phyloP scores from a whole-genome alignment of 2,113 vertebrate species.

The Potamarius usumacintae region DNA sequence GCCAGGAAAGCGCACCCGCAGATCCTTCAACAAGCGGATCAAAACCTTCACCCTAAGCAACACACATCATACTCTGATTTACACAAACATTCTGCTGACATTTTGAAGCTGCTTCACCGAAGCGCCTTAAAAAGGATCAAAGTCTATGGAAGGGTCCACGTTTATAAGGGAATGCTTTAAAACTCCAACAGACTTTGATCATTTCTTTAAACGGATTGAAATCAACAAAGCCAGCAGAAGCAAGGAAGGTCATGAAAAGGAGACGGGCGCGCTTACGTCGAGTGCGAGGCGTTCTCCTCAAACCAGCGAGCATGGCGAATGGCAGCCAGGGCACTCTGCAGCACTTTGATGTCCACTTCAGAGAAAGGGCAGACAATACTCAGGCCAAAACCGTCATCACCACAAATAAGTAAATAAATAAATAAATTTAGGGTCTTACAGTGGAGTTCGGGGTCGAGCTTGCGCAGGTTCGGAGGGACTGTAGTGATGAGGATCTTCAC shows the following conservation, averaged over 20 bases:
- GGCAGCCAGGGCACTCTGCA: conserved; percentile 94
- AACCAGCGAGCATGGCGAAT: conserved; percentile 97
- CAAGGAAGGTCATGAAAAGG: not conserved
- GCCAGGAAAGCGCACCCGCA: conserved; percentile 87
- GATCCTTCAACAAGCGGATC: conserved; percentile 90
- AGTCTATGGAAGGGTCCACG: not conserved
- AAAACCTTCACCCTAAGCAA: conserved; percentile 89
- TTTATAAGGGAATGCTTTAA: conserved; percentile 14
- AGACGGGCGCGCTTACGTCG: conserved; percentile 79
- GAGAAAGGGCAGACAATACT: not conserved
- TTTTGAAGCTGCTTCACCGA: not conserved
- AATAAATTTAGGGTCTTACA: conserved; percentile 68
- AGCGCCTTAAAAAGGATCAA: not conserved
- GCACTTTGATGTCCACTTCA: conserved; percentile 96
- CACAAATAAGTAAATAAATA: not conserved
- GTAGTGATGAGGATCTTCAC: conserved; percentile 98
- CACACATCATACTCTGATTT: not conserved
- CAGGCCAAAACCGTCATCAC: not conserved
- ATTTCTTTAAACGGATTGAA: not conserved
- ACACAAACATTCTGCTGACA: conserved; percentile 16
- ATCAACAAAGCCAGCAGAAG: not conserved
- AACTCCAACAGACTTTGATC: not conserved
- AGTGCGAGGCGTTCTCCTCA: conserved; percentile 96
- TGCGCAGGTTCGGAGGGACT: conserved; percentile 93
- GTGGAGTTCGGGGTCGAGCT: conserved; percentile 92